Evolutionary conservation across 1,140 invertebrate species (phyloP).

Genomic region (Danaus melanippus): DNA sequence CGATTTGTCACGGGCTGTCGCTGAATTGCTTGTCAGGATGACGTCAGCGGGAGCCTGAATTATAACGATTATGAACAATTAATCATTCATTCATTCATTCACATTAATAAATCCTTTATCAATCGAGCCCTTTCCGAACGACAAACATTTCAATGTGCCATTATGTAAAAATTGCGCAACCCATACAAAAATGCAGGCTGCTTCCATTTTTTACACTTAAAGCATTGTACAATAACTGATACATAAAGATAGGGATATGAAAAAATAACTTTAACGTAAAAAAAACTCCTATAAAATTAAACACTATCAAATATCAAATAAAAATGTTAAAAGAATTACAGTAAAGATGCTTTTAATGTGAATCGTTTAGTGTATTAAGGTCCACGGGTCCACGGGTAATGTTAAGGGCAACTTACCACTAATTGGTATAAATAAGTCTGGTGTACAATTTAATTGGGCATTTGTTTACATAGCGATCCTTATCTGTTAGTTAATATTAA

Average conservation of each 20-base stretch:
- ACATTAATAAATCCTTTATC: slow-evolving; percentile 57
- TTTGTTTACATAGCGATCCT: slow-evolving; percentile 24
- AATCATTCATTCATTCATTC: slow-evolving; percentile 55
- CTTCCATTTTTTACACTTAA: slow-evolving; percentile 5
- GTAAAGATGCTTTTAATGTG: too few species aligned
- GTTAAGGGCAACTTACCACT: slow-evolving; percentile 7
- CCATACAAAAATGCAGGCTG: not conserved
- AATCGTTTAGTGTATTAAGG: too few species aligned
- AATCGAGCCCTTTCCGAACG: slow-evolving; percentile 46
- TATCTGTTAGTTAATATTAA: slow-evolving; percentile 20
- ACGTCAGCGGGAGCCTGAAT: slow-evolving; percentile 46
- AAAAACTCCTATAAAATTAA: too few species aligned
- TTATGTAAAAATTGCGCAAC: slow-evolving; percentile 11
- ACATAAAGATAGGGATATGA: too few species aligned
- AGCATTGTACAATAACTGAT: too few species aligned
- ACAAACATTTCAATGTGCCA: slow-evolving; percentile 51
- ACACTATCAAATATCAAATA: too few species aligned
- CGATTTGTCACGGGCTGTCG: slow-evolving; percentile 67
- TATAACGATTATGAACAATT: slow-evolving; percentile 58
- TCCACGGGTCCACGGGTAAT: not conserved
- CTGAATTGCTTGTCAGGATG: slow-evolving; percentile 53
- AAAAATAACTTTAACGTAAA: too few species aligned
- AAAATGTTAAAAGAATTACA: too few species aligned
- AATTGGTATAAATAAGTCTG: slow-evolving; percentile 19
- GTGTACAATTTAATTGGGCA: slow-evolving; percentile 23